phyloP scores from a whole-genome alignment of 2,797 vertebrate species.

The Crypturellus tataupa region DNA sequence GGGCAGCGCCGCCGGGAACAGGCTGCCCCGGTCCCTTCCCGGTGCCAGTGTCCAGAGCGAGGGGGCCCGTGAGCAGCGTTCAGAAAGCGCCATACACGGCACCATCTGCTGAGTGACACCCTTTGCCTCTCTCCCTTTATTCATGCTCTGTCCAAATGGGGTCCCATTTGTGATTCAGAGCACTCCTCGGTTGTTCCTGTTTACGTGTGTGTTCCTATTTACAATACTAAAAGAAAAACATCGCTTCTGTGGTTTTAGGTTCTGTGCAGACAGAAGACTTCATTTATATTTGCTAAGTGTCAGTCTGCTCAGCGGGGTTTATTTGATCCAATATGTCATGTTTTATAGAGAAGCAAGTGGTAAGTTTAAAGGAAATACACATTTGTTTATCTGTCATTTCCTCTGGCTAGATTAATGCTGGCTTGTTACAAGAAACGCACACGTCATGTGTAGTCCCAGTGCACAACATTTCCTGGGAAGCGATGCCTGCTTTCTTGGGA shows the following conservation, averaged over 20 bases:
- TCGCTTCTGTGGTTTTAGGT: neutral
- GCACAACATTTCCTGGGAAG: neutral
- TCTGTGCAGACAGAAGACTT: neutral
- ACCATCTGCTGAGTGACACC: neutral
- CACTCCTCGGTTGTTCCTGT: neutral
- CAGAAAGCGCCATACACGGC: neutral
- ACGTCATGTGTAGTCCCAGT: neutral
- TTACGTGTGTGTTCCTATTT: accelerated
- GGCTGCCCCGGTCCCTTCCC: no score
- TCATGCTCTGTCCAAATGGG: neutral
- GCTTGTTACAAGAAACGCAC: neutral
- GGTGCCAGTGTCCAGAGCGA: neutral
- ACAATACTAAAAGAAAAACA: neutral
- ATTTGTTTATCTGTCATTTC: neutral
- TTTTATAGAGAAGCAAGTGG: conserved; percentile 5
- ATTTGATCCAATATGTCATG: neutral
- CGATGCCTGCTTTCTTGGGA: neutral
- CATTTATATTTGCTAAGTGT: neutral
- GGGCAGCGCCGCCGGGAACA: no score
- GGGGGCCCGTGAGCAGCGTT: neutral
- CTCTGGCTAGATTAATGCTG: neutral
- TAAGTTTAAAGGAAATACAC: neutral
- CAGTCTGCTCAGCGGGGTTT: neutral
- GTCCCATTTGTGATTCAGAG: neutral
- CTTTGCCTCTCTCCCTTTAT: neutral